phyloP scores from a whole-genome alignment of 2,797 vertebrate genomes.

The Myotis planiceps region DNA sequence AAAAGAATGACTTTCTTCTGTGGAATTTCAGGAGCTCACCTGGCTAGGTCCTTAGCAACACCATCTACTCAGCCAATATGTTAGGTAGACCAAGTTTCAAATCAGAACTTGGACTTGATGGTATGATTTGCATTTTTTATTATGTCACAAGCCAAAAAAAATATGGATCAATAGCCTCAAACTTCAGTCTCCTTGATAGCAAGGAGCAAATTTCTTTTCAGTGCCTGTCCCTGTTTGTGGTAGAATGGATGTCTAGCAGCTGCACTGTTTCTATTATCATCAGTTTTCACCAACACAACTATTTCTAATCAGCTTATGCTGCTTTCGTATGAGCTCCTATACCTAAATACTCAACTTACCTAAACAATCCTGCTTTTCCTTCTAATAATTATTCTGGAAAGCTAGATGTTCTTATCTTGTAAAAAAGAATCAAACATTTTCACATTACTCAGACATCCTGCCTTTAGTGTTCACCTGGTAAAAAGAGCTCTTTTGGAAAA shows the following conservation, averaged over 20 bases:
- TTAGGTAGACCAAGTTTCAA: neutral
- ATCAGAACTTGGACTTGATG: neutral
- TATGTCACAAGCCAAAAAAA: neutral
- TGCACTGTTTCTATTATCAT: neutral
- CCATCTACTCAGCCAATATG: neutral
- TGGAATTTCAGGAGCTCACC: neutral
- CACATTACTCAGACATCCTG: slow-evolving; percentile 71
- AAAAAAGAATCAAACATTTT: slow-evolving; percentile 63
- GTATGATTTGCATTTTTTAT: neutral
- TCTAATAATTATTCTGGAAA: slow-evolving; percentile 7
- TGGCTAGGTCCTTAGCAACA: neutral
- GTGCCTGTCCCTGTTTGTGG: neutral
- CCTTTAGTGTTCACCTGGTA: slow-evolving; percentile 62
- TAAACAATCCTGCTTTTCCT: neutral
- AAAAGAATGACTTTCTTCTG: neutral
- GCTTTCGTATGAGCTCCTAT: neutral
- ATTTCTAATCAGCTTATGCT: neutral
- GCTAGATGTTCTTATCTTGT: neutral
- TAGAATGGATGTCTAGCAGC: neutral
- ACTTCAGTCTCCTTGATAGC: neutral
- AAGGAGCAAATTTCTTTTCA: slow-evolving; percentile 29
- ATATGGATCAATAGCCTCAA: neutral
- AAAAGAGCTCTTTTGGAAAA: slow-evolving; percentile 65
- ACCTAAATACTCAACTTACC: neutral
- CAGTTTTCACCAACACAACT: neutral